These are phyloP conservation scores for Cyphomyrus discorhynchus DNA, from an alignment of 2,113 vertebrate species.

Conservation along the genomic window DNA sequence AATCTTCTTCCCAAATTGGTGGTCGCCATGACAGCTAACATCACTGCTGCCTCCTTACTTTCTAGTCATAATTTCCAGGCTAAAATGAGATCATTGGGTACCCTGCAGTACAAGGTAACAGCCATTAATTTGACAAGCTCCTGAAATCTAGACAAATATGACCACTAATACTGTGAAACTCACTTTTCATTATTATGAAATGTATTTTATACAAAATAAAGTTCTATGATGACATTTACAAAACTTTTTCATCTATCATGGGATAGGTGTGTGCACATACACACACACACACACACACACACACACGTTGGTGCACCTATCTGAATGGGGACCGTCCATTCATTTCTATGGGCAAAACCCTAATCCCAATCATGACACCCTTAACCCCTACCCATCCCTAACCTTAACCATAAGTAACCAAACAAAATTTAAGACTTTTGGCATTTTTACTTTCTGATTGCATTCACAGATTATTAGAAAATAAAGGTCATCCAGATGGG, in stretches of 20 bases:
- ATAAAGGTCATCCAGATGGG: too few species aligned
- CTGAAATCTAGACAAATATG: not conserved
- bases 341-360: too few species aligned
- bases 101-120: not conserved
- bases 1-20: not conserved
- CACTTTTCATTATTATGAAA: not conserved
- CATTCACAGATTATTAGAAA: too few species aligned
- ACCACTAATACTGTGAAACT: not conserved
- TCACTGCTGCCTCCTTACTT: not conserved
- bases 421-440: too few species aligned
- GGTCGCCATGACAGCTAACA: not conserved
- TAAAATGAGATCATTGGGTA: not conserved
- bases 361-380: too few species aligned
- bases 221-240: not conserved
- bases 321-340: too few species aligned
- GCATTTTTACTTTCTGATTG: too few species aligned
- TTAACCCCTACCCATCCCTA: too few species aligned
- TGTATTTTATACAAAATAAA: not conserved
- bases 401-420: too few species aligned
- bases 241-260: not conserved
- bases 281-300: not conserved
- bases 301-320: too few species aligned
- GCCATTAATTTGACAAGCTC: not conserved
- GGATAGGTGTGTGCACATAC: not conserved
- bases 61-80: not conserved